A percentile compares a stretch with the other conserved stretches of the same genome.
Conservation (phyloP, 2,888 invertebrate species). For the Campoplex nolae region DNA sequence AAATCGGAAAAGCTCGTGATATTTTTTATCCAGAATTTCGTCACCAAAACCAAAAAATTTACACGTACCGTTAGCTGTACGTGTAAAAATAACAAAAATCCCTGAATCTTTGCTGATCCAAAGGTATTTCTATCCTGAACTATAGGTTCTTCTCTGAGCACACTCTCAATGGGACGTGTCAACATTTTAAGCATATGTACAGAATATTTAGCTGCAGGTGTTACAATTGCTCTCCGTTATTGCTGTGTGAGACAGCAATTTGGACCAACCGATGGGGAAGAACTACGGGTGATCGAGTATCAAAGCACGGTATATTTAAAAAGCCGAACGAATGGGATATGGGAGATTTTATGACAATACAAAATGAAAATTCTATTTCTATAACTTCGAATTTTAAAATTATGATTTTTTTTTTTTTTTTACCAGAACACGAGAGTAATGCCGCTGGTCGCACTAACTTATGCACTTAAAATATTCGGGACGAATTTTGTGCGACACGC, state of each 20-base stretch:
- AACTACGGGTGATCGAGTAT: conserved; percentile 95
- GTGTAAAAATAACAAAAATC: no score
- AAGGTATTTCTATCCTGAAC: background rate
- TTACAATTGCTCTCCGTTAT: conserved; percentile 94
- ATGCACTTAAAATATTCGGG: conserved; percentile 88
- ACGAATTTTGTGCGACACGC: conserved; percentile 86
- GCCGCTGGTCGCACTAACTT: conserved; percentile 90
- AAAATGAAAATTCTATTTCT: background rate
- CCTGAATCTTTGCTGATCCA: no score
- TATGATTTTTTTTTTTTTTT: background rate
- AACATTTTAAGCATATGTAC: conserved; percentile 89
- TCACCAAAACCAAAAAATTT: no score
- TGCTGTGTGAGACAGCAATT: conserved; percentile 95
- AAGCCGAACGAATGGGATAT: background rate
- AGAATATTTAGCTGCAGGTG: conserved; percentile 89
- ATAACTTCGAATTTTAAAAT: background rate
- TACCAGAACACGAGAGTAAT: conserved; percentile 91
- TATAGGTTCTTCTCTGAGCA: conserved; percentile 90
- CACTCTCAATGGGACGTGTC: conserved; percentile 93
- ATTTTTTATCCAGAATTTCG: no score
- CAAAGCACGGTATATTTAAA: conserved; percentile 90
- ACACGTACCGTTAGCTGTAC: no score
- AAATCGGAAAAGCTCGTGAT: no score
- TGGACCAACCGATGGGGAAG: conserved; percentile 90
- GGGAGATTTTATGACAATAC: background rate